phyloP scores from a whole-genome alignment of 2,888 invertebrate genomes.

The Melieria picta region DNA sequence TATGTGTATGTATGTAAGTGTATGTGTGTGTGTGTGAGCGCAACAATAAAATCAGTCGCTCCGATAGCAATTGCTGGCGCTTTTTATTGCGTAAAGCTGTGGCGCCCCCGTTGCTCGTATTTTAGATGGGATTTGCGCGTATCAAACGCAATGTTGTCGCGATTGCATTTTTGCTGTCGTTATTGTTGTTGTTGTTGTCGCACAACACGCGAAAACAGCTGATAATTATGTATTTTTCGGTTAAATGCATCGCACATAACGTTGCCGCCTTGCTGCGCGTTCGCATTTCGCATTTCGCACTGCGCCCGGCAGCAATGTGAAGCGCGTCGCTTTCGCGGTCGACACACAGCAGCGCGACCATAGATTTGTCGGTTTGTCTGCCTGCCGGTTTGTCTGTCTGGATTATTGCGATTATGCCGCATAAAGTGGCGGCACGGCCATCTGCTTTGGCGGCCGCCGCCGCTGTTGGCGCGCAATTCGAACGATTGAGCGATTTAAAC shows the following conservation, averaged over 20 bases:
- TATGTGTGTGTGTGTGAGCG: neutral
- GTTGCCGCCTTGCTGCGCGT: neutral
- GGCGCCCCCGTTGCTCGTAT: conserved; percentile 16
- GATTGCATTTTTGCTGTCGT: neutral
- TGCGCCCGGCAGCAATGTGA: neutral
- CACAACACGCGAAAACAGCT: conserved; percentile 11
- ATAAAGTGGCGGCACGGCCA: neutral
- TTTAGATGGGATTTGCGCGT: conserved; percentile 21
- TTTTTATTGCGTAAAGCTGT: conserved; percentile 24
- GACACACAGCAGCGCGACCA: neutral
- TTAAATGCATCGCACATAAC: neutral
- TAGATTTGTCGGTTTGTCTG: too few relatives aligned
- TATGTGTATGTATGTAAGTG: neutral
- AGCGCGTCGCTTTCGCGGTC: conserved; percentile 7
- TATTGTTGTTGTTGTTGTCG: neutral
- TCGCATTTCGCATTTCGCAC: neutral
- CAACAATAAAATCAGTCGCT: neutral
- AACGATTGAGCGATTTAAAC: conserved; percentile 5
- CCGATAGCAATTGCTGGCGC: neutral
- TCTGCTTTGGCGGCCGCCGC: too few relatives aligned
- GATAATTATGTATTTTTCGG: conserved; percentile 22
- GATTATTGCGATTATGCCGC: neutral
- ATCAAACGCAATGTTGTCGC: neutral
- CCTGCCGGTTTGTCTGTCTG: too few relatives aligned
- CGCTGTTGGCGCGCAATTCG: conserved; percentile 12